Conservation (phyloP, 2,888 invertebrate species). For the Hypomecis atomaria region DNA sequence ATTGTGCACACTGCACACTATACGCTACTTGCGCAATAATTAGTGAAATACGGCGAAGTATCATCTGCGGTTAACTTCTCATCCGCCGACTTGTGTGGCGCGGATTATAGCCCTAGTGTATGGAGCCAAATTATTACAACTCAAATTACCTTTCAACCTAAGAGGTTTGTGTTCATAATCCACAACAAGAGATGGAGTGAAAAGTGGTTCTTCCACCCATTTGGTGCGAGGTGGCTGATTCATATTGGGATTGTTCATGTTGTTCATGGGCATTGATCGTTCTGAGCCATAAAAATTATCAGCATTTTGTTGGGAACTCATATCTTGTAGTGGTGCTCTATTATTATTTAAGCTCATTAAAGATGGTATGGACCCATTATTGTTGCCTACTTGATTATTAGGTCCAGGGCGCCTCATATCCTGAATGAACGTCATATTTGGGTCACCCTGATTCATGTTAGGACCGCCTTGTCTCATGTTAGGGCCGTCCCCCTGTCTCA, state of each 20-base stretch:
- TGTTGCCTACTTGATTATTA: constrained; percentile 14
- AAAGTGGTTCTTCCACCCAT: constrained; percentile 79
- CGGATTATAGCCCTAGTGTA: constrained; percentile 26
- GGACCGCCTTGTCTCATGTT: constrained; percentile 26
- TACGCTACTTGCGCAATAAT: too few relatives aligned
- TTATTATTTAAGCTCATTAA: constrained; percentile 16
- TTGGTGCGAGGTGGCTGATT: constrained; percentile 44
- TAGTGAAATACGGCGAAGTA: too few relatives aligned
- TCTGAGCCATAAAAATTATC: constrained; percentile 30
- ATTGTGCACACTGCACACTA: too few relatives aligned
- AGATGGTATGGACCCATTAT: constrained; percentile 27
- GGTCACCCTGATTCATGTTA: constrained; percentile 19
- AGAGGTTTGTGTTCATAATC: constrained; percentile 89
- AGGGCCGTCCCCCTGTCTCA: constrained; percentile 25
- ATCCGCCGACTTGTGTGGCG: too few relatives aligned
- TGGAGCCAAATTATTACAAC: constrained; percentile 19
- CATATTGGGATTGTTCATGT: constrained; percentile 40
- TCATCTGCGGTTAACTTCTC: too few relatives aligned
- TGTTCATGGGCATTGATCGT: constrained; percentile 41
- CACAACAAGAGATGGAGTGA: constrained; percentile 85
- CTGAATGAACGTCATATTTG: constrained; percentile 21
- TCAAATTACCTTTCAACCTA: constrained; percentile 79
- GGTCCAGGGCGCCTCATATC: constrained; percentile 21
- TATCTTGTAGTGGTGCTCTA: constrained; percentile 36
- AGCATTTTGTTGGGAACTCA: constrained; percentile 34